Percentiles rank a stretch among this genome's conserved stretches.
phyloP scores from a whole-genome alignment of 2,113 vertebrate genomes.

The Poicephalus gulielmi region DNA sequence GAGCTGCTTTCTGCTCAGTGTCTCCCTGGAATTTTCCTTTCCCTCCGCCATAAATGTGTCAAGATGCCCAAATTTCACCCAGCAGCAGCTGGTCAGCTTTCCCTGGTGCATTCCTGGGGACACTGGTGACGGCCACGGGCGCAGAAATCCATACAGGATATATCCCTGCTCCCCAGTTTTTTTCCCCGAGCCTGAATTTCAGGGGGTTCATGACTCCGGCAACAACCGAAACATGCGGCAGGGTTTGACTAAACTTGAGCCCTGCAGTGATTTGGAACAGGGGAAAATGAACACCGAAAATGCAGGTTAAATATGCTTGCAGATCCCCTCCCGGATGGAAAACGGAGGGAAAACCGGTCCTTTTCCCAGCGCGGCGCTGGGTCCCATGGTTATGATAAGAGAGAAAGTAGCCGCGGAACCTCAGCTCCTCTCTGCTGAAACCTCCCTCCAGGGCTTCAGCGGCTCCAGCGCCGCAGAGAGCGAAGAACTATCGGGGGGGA shows the following conservation, averaged over 20 bases:
- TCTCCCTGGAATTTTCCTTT: constrained; percentile 6
- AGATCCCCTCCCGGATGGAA: neutral
- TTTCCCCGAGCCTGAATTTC: neutral
- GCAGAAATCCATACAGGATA: too few relatives aligned
- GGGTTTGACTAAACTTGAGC: neutral
- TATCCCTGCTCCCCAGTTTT: neutral
- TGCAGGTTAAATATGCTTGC: neutral
- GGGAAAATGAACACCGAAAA: neutral
- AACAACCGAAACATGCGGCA: neutral
- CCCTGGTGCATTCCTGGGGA: neutral
- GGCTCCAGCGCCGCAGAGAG: neutral
- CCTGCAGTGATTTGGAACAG: neutral
- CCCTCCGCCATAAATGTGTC: neutral
- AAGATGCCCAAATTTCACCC: neutral
- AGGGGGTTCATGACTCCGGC: neutral
- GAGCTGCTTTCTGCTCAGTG: neutral
- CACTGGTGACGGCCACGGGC: neutral
- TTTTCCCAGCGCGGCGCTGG: neutral
- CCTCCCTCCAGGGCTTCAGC: neutral
- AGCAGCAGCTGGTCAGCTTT: neutral
- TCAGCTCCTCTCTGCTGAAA: neutral
- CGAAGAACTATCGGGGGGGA: too few relatives aligned
- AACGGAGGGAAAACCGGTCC: neutral
- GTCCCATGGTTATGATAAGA: fast-evolving
- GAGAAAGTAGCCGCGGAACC: neutral